Conservation (phyloP, 92 coral and sea anemone species). For the Parazoanthus atlanticus region DNA sequence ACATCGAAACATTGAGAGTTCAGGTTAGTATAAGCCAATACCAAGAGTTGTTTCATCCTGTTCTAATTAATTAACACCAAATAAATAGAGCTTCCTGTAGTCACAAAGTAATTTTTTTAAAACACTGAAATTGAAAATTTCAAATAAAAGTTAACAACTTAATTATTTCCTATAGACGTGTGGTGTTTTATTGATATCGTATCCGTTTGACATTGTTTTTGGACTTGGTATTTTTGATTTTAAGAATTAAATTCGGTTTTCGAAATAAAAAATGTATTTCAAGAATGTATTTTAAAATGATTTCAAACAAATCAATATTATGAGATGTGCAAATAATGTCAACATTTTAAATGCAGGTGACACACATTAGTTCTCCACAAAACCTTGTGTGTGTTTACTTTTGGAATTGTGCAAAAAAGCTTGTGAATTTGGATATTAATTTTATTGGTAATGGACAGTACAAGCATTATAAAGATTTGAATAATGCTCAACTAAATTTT, state of each 20-base stretch:
- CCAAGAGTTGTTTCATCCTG: not conserved
- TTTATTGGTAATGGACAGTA: too few species aligned
- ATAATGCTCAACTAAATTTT: too few species aligned
- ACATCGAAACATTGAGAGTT: conserved; percentile 98
- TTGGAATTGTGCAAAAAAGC: not conserved
- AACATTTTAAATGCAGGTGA: not conserved
- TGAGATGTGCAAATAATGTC: not conserved
- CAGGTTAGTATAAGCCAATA: conserved; percentile 69
- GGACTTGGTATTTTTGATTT: not conserved
- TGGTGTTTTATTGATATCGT: not conserved
- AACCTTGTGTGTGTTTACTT: not conserved
- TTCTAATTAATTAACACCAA: not conserved
- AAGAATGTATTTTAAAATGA: not conserved
- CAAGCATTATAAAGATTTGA: too few species aligned
- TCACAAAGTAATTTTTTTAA: not conserved
- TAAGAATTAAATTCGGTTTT: too few species aligned
- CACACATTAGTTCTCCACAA: not conserved
- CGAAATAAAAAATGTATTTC: not conserved
- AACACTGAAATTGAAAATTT: not conserved
- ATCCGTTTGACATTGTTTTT: not conserved
- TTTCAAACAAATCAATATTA: not conserved
- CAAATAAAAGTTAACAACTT: not conserved
- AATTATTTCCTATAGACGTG: not conserved
- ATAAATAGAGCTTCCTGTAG: not conserved
- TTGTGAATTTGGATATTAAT: not conserved